phyloP scores from a whole-genome alignment of 1,140 invertebrate genomes.

The Eueides isabella region DNA sequence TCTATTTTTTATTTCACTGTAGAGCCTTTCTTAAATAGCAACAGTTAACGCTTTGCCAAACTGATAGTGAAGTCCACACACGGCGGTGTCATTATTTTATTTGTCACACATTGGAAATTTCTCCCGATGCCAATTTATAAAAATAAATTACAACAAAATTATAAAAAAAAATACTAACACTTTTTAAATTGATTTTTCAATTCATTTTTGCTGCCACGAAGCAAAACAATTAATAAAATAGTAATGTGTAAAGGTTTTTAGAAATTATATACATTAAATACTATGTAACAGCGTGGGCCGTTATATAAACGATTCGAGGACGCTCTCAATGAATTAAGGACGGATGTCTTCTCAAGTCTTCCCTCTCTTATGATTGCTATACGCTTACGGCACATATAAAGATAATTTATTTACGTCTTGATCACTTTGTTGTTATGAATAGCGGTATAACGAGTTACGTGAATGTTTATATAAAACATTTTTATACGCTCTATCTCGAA shows the following conservation, averaged over 20 bases:
- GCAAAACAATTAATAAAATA: background rate
- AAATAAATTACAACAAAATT: too few relatives aligned
- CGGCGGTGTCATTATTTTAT: too few relatives aligned
- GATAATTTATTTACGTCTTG: slow-evolving; percentile 19
- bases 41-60: background rate
- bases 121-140: too few relatives aligned
- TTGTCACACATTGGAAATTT: too few relatives aligned
- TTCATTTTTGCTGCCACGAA: background rate
- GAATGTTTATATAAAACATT: background rate
- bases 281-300: slow-evolving; percentile 6
- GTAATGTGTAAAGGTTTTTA: background rate
- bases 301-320: slow-evolving; percentile 24
- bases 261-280: background rate
- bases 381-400: background rate
- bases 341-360: slow-evolving; percentile 27
- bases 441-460: background rate
- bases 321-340: slow-evolving; percentile 19
- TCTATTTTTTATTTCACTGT: background rate
- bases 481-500: too few relatives aligned
- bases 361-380: slow-evolving; percentile 25
- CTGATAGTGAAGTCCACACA: background rate
- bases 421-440: slow-evolving; percentile 18
- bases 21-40: background rate
- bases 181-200: background rate
- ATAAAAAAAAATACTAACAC: background rate